phyloP scores from a whole-genome alignment of 2,113 vertebrate genomes.

The Zosterops pallidus region DNA sequence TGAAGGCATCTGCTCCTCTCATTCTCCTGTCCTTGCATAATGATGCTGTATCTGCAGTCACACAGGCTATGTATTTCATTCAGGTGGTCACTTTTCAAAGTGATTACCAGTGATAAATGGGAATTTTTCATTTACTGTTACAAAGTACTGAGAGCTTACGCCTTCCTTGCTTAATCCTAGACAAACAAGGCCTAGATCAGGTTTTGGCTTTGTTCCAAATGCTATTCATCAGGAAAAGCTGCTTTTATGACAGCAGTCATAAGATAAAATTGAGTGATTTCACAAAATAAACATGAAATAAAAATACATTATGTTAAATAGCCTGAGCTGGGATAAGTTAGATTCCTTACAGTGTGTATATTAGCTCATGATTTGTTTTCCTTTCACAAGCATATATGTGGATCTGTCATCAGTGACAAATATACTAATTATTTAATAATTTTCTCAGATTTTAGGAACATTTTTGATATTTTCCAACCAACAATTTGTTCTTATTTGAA shows the following conservation, averaged over 20 bases:
- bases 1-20: neutral
- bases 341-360: neutral
- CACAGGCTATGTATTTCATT: neutral
- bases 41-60: neutral
- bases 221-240: neutral
- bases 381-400: neutral
- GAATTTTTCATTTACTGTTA: neutral
- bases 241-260: neutral
- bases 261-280: neutral
- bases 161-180: neutral
- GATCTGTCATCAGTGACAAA: neutral
- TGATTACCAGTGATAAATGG: neutral
- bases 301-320: neutral
- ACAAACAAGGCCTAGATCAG: neutral
- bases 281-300: neutral
- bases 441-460: neutral
- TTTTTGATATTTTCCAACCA: neutral
- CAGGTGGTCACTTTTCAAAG: neutral
- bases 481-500: neutral
- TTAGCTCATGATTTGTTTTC: neutral
- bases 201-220: neutral
- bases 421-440: neutral
- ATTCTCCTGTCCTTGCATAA: neutral
- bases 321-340: neutral
- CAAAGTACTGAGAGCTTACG: neutral